A percentile compares a stretch with the other conserved stretches of the same genome.
Evolutionary conservation across 2,888 invertebrate species (phyloP).

Genomic region (Acronicta alni): DNA sequence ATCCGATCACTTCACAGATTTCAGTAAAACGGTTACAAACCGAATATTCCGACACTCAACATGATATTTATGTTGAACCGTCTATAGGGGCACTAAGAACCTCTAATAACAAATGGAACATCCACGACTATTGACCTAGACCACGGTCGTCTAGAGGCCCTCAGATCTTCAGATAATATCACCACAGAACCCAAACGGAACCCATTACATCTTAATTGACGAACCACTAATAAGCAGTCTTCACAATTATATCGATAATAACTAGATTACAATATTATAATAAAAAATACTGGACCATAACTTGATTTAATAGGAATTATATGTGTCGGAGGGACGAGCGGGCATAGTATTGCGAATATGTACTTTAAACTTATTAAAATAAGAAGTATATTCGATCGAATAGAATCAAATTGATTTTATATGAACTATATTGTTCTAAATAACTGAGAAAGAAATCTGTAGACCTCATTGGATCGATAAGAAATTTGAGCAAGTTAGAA

Average conservation of each 20-base stretch:
- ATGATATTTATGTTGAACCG: conserved; percentile 31
- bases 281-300: conserved; percentile 87
- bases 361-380: conserved; percentile 44
- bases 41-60: conserved; percentile 21
- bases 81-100: conserved; percentile 34
- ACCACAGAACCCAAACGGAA: conserved; percentile 61
- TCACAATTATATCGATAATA: conserved; percentile 77
- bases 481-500: conserved; percentile 38
- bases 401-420: background rate
- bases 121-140: background rate
- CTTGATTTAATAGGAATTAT: conserved; percentile 85
- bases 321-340: conserved; percentile 56
- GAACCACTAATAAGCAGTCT: conserved; percentile 86
- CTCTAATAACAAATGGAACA: conserved; percentile 4
- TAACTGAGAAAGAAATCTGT: conserved; percentile 12
- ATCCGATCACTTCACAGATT: conserved; percentile 52
- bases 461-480: background rate
- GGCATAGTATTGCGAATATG: conserved; percentile 54
- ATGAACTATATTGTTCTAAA: background rate
- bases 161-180: conserved; percentile 45
- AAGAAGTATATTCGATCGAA: conserved; percentile 15
- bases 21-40: conserved; percentile 31
- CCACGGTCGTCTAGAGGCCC: conserved; percentile 22
- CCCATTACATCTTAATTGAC: conserved; percentile 79
- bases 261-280: conserved; percentile 72